Conservation (phyloP, 2,113 vertebrate genomes). For the Hippotragus niger region DNA sequence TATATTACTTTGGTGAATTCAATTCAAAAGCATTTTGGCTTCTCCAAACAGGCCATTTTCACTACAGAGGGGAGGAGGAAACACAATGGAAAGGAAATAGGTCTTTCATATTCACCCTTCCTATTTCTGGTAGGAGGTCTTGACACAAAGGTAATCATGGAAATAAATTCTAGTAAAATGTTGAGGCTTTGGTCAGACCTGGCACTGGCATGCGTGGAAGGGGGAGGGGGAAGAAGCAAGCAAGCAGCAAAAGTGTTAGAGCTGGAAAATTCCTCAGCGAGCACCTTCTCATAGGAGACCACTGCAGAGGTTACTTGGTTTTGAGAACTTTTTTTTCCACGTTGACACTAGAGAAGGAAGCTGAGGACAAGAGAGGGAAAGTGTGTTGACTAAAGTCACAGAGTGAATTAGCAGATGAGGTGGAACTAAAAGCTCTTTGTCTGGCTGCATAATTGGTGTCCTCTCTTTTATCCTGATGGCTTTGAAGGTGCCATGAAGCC, state of each 20-base stretch:
- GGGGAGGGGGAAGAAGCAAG: background rate
- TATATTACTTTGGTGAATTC: constrained; percentile 72
- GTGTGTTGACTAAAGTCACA: background rate
- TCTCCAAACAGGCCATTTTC: constrained; percentile 77
- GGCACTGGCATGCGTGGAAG: background rate
- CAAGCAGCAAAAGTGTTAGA: background rate
- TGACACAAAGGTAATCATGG: constrained; percentile 78
- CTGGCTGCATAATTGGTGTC: background rate
- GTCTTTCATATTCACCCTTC: constrained; percentile 79
- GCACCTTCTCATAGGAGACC: background rate
- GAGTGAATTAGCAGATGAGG: background rate
- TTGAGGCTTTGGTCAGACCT: background rate
- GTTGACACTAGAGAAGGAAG: background rate
- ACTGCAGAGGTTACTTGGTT: background rate
- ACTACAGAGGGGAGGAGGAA: constrained; percentile 38
- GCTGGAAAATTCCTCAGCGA: background rate
- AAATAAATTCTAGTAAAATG: constrained; percentile 71
- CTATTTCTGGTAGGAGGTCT: constrained; percentile 80
- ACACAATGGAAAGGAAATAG: constrained; percentile 78
- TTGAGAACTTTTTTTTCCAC: background rate
- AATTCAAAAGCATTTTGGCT: constrained; percentile 78
- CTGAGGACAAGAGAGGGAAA: background rate
- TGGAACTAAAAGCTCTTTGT: background rate
- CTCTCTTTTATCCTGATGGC: background rate
- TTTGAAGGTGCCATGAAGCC: background rate